These are phyloP conservation scores for Furcula furcula DNA, from an alignment of 2,888 invertebrate species.

Conservation along the genomic window DNA sequence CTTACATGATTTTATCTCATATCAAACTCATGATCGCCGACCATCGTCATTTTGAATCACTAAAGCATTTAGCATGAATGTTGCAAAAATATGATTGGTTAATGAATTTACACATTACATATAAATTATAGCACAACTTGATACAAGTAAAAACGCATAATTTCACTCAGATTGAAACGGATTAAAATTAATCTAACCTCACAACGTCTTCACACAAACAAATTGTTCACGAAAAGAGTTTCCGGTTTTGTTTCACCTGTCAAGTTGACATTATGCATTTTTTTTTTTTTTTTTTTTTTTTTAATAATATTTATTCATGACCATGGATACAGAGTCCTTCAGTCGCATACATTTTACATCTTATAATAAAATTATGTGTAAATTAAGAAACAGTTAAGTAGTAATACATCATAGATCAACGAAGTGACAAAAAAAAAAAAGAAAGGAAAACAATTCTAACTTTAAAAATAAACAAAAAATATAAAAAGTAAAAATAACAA, in stretches of 20 bases:
- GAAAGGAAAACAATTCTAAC: too few species aligned
- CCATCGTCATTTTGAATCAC: conserved; percentile 6
- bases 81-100: conserved; percentile 11
- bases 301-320: too few species aligned
- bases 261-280: conserved; percentile 23
- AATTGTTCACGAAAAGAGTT: conserved; percentile 61
- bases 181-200: conserved; percentile 70
- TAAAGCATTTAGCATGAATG: conserved; percentile 2
- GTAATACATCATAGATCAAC: too few species aligned
- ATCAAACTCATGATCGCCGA: conserved; percentile 26
- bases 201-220: conserved; percentile 67
- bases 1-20: conserved; percentile 22
- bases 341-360: too few species aligned
- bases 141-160: conserved; percentile 1
- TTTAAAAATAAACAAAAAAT: too few species aligned
- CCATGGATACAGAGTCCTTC: too few species aligned
- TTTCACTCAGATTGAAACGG: conserved; percentile 44
- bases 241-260: conserved; percentile 24
- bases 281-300: too few species aligned
- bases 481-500: too few species aligned
- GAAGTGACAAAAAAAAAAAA: too few species aligned
- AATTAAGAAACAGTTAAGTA: too few species aligned
- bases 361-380: too few species aligned
- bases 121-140: neutral
- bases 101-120: conserved; percentile 11